Evolutionary conservation across 1,140 invertebrate genomes (phyloP), one percentile per base, ranked within the genome.

Genomic region (Aethina tumida): DNA sequence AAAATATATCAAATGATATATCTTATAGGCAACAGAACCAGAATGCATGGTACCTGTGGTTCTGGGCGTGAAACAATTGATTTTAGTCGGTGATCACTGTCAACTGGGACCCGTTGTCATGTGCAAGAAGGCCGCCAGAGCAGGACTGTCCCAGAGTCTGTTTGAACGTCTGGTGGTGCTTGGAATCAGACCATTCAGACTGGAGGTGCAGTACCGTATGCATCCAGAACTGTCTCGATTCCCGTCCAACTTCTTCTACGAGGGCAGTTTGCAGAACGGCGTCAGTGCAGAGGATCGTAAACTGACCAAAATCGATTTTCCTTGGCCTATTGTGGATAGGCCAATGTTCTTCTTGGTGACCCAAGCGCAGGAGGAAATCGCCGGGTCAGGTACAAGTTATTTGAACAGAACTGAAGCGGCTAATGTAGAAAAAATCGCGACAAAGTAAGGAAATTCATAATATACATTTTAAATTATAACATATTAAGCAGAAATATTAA

Each of bases 291-390:
- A 90, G 59, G 95, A 99, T 55, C 68, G 96, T 3, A 81, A 82
- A 41, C 69, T 97, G 39, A 67, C 80, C 15, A 91, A 90, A 53
- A 79, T 98, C 22, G 95, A 98, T 57, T 99, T 99, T 57, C 94
- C 94, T 0, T 99, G 96, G 94, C 97, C 97, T 0, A 80, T 88
- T 30, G 74, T 78, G 0, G 94, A 99, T 43, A 84, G 95, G 41
- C 97, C 97, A 0, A 97, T 99, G 91, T 96, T 99, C 65, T 99
- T 99, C 63, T 92, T 97, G 50, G 92, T 96, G 0, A 97, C 93
- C 0, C 87, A 90, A 58, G 97, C 97, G 0, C 92, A 97, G 59
- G 97, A 99, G 62, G 97, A 99, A 68, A 98, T 99, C 14, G 92
- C 94, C 7, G 91, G 91, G 0, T 95, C 90, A 2, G 97, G 97